Evolutionary conservation across 2,888 invertebrate species (phyloP).

Genomic region (Diogma glabrata): DNA sequence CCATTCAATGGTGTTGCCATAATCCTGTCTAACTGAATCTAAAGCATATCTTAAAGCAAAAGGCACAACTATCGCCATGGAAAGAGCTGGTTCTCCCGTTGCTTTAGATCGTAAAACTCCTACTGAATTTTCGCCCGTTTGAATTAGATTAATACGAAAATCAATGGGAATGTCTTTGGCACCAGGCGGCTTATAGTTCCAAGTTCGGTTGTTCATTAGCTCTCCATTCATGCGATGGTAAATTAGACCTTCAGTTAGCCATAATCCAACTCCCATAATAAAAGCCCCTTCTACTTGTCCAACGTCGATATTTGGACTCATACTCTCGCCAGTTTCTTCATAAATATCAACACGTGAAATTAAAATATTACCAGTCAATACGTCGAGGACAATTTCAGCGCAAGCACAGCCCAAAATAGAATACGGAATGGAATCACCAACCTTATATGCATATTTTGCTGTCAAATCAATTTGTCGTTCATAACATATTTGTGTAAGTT

Average conservation of each 20-base stretch:
- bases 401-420: constrained; percentile 50
- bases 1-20: constrained; percentile 45
- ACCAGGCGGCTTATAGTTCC: constrained; percentile 70
- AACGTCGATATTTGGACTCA: constrained; percentile 60
- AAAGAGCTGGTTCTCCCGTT: constrained; percentile 44
- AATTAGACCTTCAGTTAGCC: constrained; percentile 58
- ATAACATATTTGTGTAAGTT: constrained; percentile 43
- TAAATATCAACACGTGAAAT: constrained; percentile 55
- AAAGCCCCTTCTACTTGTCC: constrained; percentile 71
- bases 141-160: constrained; percentile 42
- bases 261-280: constrained; percentile 64
- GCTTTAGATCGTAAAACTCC: constrained; percentile 29
- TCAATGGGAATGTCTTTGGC: constrained; percentile 68
- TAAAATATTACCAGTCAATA: constrained; percentile 64
- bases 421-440: constrained; percentile 43
- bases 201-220: constrained; percentile 63
- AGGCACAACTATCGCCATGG: constrained; percentile 38
- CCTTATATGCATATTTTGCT: constrained; percentile 41
- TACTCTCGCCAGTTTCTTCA: constrained; percentile 62
- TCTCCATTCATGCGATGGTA: constrained; percentile 49
- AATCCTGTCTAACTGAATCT: constrained; percentile 47
- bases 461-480: constrained; percentile 45
- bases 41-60: constrained; percentile 52
- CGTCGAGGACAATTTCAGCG: constrained; percentile 64
- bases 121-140: neutral